Conservation (phyloP, 2,113 vertebrate genomes). For the Spilogale gracilis region DNA sequence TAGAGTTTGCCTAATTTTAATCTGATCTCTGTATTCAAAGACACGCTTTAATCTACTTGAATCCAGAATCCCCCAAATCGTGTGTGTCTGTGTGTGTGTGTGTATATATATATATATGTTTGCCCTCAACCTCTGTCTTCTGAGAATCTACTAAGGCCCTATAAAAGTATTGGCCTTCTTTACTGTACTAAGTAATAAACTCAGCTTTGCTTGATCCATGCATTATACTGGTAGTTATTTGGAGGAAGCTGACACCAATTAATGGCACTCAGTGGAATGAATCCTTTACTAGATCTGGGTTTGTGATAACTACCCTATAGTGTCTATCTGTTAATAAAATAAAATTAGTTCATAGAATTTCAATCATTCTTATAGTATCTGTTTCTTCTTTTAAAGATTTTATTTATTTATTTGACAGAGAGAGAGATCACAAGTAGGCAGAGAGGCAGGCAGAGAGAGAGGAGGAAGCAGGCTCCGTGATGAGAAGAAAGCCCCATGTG, state of each 20-base stretch:
- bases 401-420: too few species aligned
- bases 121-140: background rate
- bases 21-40: background rate
- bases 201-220: background rate
- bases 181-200: background rate
- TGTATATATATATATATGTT: background rate
- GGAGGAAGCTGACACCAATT: background rate
- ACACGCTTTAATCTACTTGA: conserved; percentile 14
- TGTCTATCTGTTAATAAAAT: background rate
- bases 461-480: too few species aligned
- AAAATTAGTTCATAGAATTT: background rate
- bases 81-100: background rate
- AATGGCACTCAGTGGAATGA: background rate
- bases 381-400: background rate
- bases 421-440: too few species aligned
- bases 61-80: background rate
- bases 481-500: too few species aligned
- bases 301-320: background rate
- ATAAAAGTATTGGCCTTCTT: background rate
- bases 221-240: background rate
- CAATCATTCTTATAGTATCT: background rate
- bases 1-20: background rate
- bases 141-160: background rate
- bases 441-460: too few species aligned
- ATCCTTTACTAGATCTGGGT: background rate